Conservation (phyloP, 2,113 vertebrate species). For the Isichthys henryi region DNA sequence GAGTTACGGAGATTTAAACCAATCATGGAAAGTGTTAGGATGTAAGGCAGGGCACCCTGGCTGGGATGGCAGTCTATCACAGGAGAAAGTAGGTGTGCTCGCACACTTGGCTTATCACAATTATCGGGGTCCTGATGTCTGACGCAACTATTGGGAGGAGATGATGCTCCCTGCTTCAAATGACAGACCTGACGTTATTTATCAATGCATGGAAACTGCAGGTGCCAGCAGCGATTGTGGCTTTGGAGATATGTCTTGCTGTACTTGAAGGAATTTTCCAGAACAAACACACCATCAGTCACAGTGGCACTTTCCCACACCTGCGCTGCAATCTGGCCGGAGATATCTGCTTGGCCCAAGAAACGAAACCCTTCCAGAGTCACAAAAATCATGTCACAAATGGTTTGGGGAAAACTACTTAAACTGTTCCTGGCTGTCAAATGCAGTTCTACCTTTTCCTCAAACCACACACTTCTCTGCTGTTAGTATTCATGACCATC, state of each 20-base stretch:
- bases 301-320: background rate
- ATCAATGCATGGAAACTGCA: background rate
- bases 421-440: background rate
- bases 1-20: background rate
- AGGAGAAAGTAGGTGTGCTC: background rate
- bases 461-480: background rate
- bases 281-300: background rate
- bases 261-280: background rate
- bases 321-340: background rate
- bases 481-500: background rate
- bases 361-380: background rate
- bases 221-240: background rate
- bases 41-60: background rate
- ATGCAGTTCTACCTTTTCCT: background rate
- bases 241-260: background rate
- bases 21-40: background rate
- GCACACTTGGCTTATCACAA: background rate
- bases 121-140: background rate
- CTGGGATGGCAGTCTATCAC: background rate
- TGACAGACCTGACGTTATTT: background rate
- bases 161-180: background rate
- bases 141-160: background rate
- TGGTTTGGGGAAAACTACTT: background rate
- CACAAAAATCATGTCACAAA: background rate
- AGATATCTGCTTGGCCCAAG: background rate